Evolutionary conservation across 2,888 invertebrate species (phyloP), one percentile per base, ranked within the genome.

Genomic region (Rhopalosiphum nymphaeae): DNA sequence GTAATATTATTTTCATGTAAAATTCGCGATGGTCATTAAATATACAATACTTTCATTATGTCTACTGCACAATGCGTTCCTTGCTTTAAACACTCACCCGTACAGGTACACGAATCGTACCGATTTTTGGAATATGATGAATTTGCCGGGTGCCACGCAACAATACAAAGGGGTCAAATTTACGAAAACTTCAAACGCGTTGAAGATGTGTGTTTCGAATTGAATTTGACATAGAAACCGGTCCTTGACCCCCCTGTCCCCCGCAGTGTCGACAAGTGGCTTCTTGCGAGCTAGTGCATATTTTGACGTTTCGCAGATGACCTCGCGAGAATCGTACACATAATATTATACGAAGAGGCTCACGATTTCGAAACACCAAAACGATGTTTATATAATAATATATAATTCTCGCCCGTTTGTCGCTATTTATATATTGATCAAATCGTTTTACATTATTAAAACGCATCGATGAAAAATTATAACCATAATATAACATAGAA

Each of bases 181-280:
- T 49, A 57, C 89, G 53, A 93, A 89, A 89, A 89, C 56, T 46
- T 85, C 57, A 84, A 89, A 85, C 89, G 44, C 57, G 93, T 90
- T 89, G n/a, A 57, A 89, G 89, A 89, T 89, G 93, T 94, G 93
- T 91, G 93, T 94, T 94, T 94, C 93, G 90, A 94, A 94, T 94
- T 78, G 93, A 94, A 94, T 94, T 94, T 94, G 93, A 94, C 93
- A 94, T 90, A 94, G 90, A 94, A 94, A 94, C 94, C 91, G 94
- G 91, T 94, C 94, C 94, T 91, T 91, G 94, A 94, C 91, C 85
- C 94, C 91, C 94, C 61, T 49, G 57, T 86, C 53, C 91, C 78
- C 93, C 49, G 57, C 61, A 26, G 78, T 56, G 56, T 53, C 26
- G 56, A 56, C 91, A 21, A 78, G 78, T 78, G 78, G 78, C 78